phyloP scores from a whole-genome alignment of 2,113 vertebrate species.

The Microcebus tavaratra region DNA sequence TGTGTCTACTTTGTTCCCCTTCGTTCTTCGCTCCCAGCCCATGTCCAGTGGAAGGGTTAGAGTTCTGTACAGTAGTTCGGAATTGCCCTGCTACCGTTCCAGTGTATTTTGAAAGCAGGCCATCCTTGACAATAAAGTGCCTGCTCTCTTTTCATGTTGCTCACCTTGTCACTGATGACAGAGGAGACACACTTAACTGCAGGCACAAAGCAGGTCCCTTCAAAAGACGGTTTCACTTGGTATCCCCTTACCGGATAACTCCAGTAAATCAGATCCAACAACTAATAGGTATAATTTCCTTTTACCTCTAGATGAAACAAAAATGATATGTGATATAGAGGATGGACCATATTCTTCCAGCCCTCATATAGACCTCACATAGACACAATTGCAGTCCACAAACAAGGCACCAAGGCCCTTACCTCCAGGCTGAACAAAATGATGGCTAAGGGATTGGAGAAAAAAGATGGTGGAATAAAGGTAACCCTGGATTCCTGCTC shows the following conservation, averaged over 20 bases:
- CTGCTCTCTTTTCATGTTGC: not conserved
- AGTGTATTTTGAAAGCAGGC: not conserved
- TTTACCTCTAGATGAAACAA: not conserved
- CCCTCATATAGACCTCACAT: not conserved
- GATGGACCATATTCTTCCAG: not conserved
- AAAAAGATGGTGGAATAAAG: no score
- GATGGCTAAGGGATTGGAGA: not conserved
- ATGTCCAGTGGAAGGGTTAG: not conserved
- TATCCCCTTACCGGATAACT: not conserved
- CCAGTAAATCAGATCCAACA: not conserved
- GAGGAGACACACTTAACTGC: not conserved
- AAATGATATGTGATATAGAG: not conserved
- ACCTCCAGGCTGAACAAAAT: not conserved
- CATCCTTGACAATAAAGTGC: not conserved
- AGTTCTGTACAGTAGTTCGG: not conserved
- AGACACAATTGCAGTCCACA: not conserved
- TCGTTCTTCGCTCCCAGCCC: not conserved
- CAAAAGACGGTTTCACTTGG: not conserved
- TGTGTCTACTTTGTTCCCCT: not conserved
- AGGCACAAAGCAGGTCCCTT: not conserved
- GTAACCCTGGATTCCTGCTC: no score
- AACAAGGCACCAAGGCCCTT: not conserved
- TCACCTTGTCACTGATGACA: not conserved
- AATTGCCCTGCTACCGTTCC: not conserved
- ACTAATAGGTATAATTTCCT: not conserved